Base-by-base conservation (phyloP, 2,888 invertebrate genomes). In the Orchesella flavescens region DNA sequence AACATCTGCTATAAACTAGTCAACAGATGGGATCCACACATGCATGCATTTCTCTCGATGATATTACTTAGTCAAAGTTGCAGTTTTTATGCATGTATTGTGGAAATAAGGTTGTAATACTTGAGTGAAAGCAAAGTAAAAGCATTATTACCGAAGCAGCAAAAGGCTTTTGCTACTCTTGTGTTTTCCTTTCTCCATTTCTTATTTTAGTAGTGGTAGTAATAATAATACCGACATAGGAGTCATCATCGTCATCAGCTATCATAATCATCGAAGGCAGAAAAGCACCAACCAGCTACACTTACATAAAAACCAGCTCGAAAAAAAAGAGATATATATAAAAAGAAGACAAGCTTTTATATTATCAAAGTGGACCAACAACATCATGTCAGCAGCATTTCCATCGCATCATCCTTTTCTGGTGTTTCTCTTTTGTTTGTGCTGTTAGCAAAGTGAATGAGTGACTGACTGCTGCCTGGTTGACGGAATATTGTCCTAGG, bases 21-120 rank as follows among this genome's bases (percentile, higher is more conserved):
- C 76, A 76, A 77, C 83, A 83, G 83, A 83, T 83, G 83, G 76
- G 83, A 72, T 83, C 76, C 71, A 72, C 75, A 77, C 83, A 77
- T 76, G 83, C 72, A 76, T 65, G 24, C 76, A 49, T 69, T 59
- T 49, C 61, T 21, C 10, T 72, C 71, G 43, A 72, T 71, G 61
- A 78, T 78, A 61, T 69, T 61, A 69, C 77, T 68, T 68, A 68
- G 68, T 5, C 46, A 49, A 68, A n/a, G 12, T 49, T 49, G 49
- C 49, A 49, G n/a, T 44, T 66, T 34, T 19, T 46, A 13, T 63
- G 55, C 44, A 53, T 17, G 55, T n/a, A 19, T 65, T 65, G 75
- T 66, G 76, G 55, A 66, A 55, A 76, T 23, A 43, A 21, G n/a
- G 21, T 46, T 23, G 13, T 46, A n/a, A 44, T 57, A 74, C 59